phyloP scores from a whole-genome alignment of 2,888 invertebrate genomes.

The Aquatica leii region DNA sequence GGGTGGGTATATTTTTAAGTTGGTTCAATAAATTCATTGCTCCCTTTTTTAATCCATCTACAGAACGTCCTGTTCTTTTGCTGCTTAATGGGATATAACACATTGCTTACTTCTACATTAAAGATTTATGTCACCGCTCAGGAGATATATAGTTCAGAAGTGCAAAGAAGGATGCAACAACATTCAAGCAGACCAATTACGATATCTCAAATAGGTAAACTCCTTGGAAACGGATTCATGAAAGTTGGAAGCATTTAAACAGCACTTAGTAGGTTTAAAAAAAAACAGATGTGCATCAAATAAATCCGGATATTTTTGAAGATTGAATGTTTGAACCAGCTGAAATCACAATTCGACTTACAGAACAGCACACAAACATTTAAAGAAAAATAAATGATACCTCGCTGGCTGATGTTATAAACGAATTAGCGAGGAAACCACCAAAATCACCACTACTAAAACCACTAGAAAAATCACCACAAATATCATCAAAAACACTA shows the following conservation, averaged over 20 bases:
- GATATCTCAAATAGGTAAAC: too few relatives aligned
- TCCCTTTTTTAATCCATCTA: too few relatives aligned
- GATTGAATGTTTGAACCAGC: too few relatives aligned
- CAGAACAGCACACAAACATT: too few relatives aligned
- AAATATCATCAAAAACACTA: background rate
- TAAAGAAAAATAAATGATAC: too few relatives aligned
- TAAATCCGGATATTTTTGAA: too few relatives aligned
- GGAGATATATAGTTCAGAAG: background rate
- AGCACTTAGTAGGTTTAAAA: too few relatives aligned
- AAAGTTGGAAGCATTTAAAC: too few relatives aligned
- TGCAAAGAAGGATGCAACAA: background rate
- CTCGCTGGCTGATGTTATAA: background rate
- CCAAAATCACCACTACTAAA: background rate
- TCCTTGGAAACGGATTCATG: too few relatives aligned
- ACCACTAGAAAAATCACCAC: background rate
- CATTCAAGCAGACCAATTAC: background rate
- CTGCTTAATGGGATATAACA: background rate
- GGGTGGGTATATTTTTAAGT: conserved; percentile 49
- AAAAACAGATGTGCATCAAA: too few relatives aligned
- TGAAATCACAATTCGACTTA: too few relatives aligned
- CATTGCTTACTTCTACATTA: too few relatives aligned
- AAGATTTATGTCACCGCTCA: background rate
- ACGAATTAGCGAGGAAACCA: background rate
- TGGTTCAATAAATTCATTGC: background rate
- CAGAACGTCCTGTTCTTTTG: background rate